Base-by-base conservation (phyloP, 2,113 vertebrate species). In the human region DNA sequence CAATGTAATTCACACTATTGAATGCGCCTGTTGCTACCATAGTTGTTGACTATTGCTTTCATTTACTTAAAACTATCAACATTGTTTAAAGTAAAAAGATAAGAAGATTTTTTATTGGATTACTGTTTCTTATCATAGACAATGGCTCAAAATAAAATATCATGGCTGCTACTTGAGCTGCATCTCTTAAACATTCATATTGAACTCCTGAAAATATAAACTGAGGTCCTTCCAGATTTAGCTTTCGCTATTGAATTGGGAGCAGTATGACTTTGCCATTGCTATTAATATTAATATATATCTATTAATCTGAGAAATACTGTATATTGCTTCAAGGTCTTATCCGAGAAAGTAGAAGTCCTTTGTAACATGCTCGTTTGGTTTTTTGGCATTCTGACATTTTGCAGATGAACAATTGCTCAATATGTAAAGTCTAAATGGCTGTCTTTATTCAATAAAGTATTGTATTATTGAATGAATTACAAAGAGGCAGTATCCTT, bases 241-340 rank as follows among this genome's bases (percentile, higher is more conserved):
- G 96, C 76, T 97, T 93, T 95, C 40, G 40, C 90, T 98, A 97
- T 98, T 98, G 98, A 98, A 98, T 92, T 93, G 45, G 88, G 82
- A 97, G 97, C 81, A 97, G 90, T 96, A 92, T 96, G 97, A 98
- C 96, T 98, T 98, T 98, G 96, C 93, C 84, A 89, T 86, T 93
- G 97, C 93, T 98, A 98, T 98, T 98, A 98, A 98, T 98, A 98
- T 98, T 98, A 98, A 98, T 98, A 93, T 78, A 97, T 92, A 96
- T 81, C 85, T 98, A 97, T 98, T 98, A 98, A 98, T 98, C 83
- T 85, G 83, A 96, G 94, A 20, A 95, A 98, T 97, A 97, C 97
- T 98, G 96, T 96, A 90, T 95, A 96, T 97, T 97, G 96, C 97
- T 98, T 98, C 98, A 95, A 98, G 95, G 90, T 97, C 96, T 98